These are phyloP conservation scores for Polia nebulosa DNA, from an alignment of 2,888 invertebrate species.

Conservation along the genomic window DNA sequence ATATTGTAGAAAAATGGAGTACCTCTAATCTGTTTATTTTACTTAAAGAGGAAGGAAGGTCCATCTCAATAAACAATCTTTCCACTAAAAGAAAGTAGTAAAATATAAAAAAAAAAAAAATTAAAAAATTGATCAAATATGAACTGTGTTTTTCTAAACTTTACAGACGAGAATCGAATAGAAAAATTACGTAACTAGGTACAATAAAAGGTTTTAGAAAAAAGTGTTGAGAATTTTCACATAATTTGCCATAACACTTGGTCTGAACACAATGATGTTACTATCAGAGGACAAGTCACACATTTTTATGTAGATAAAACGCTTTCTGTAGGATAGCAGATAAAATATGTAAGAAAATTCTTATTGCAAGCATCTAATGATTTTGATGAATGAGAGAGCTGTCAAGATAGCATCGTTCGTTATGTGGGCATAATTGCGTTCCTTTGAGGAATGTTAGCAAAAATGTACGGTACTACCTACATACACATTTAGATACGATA, in stretches of 20 bases:
- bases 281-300: neutral
- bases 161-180: neutral
- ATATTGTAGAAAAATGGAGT: neutral
- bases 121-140: neutral
- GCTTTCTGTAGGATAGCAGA: neutral
- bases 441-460: neutral
- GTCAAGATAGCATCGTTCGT: conserved; percentile 21
- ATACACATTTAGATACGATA: conserved; percentile 7
- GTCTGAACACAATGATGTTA: neutral
- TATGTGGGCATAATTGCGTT: too few species aligned
- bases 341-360: neutral
- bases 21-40: neutral
- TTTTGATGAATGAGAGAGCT: conserved; percentile 38
- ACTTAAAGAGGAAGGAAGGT: neutral
- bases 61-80: neutral
- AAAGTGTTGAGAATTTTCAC: conserved; percentile 20
- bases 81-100: neutral
- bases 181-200: neutral
- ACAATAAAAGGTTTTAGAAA: conserved; percentile 6
- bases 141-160: neutral
- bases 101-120: too few species aligned
- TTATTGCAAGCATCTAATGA: neutral
- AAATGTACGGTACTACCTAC: conserved; percentile 9
- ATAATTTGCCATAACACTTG: neutral
- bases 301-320: neutral